phyloP scores from a whole-genome alignment of 2,113 vertebrate species.

The Etheostoma spectabile region DNA sequence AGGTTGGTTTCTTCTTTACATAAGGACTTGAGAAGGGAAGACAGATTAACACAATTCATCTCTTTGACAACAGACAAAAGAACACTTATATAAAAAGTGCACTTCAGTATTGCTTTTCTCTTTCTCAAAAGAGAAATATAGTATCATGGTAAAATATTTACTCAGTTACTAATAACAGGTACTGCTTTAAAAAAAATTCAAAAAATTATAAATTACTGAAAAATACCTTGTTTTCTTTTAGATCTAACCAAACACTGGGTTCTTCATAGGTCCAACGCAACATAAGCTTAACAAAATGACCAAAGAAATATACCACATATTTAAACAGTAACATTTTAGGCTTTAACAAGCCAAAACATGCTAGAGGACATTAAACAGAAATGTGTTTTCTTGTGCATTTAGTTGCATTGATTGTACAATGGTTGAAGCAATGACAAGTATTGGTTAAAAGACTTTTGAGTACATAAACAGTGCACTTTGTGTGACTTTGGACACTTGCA shows the following conservation, averaged over 20 bases:
- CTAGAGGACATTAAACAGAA: background rate
- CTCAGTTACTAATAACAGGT: background rate
- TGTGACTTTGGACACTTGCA: constrained; percentile 6
- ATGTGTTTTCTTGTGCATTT: background rate
- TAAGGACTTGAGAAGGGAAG: background rate
- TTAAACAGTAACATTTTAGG: background rate
- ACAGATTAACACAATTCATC: constrained; percentile 24
- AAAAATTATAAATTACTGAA: constrained; percentile 47
- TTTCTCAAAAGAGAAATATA: constrained; percentile 11
- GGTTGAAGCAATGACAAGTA: background rate
- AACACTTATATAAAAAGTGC: constrained; percentile 48
- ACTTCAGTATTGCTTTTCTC: constrained; percentile 36
- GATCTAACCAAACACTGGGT: constrained; percentile 24
- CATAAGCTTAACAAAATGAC: background rate
- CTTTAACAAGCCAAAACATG: background rate
- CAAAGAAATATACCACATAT: constrained; percentile 27
- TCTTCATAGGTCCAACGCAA: constrained; percentile 19
- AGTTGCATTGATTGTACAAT: constrained; percentile 1
- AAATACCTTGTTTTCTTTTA: constrained; percentile 30
- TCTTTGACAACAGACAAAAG: constrained; percentile 30
- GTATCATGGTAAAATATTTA: constrained; percentile 24
- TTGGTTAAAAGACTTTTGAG: background rate
- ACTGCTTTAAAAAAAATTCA: constrained; percentile 12
- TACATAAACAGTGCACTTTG: background rate
- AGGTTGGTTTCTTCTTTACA: constrained; percentile 22